Evolutionary conservation across 1,140 invertebrate species (phyloP).

Genomic region (Muscidifurax raptorellus): DNA sequence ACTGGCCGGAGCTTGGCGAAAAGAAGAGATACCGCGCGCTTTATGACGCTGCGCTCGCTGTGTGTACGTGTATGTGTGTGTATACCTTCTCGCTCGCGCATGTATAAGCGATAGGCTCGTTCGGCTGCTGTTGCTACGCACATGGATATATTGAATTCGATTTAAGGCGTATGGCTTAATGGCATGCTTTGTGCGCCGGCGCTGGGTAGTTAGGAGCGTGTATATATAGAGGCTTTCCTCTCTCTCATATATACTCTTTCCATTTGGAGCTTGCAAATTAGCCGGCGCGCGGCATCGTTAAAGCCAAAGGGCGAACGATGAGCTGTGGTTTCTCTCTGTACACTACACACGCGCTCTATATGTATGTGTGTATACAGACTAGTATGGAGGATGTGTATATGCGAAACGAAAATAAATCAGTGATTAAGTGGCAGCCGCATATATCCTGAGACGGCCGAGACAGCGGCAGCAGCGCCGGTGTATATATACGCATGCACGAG

Average conservation of each 20-base stretch:
- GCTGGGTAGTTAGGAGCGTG: slow-evolving; percentile 10
- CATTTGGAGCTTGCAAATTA: slow-evolving; percentile 45
- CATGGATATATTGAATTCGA: slow-evolving; percentile 41
- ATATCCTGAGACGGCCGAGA: background rate
- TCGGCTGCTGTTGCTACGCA: background rate
- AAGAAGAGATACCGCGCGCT: slow-evolving; percentile 8
- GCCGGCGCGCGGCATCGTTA: slow-evolving; percentile 40
- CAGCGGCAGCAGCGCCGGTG: background rate
- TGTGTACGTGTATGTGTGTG: too few species aligned
- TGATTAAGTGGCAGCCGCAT: slow-evolving; percentile 38
- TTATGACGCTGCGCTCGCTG: slow-evolving; percentile 13
- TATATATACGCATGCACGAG: too few species aligned
- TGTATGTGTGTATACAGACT: background rate
- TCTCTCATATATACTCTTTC: background rate
- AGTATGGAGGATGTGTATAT: background rate
- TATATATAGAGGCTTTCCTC: background rate
- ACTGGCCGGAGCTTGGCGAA: slow-evolving; percentile 9
- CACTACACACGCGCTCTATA: background rate
- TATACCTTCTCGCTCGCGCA: background rate
- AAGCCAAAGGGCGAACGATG: slow-evolving; percentile 27
- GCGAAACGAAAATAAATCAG: slow-evolving; percentile 44
- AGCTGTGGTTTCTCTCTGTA: slow-evolving; percentile 2
- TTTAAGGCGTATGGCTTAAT: slow-evolving; percentile 36
- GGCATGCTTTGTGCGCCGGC: slow-evolving; percentile 14
- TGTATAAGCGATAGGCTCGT: background rate